These are phyloP conservation scores for Scomber japonicus DNA, from an alignment of 2,113 vertebrate genomes.

Conservation along the genomic window DNA sequence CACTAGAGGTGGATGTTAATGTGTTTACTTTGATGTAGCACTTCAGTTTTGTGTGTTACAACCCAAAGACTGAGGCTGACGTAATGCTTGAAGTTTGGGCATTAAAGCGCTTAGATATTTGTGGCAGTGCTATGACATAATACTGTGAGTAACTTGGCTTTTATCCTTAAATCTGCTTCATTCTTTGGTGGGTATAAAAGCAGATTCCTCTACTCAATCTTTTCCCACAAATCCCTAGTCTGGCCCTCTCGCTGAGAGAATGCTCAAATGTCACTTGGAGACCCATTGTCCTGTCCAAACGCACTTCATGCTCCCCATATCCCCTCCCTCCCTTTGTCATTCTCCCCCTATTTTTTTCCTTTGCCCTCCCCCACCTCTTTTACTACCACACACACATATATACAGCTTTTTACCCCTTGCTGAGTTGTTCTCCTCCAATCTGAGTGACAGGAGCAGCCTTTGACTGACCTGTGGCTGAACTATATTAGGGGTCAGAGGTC, in stretches of 20 bases:
- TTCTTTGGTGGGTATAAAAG: constrained; percentile 13
- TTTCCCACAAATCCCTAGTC: constrained; percentile 28
- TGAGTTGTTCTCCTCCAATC: constrained; percentile 33
- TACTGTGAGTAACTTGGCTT: constrained; percentile 39
- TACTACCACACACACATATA: neutral
- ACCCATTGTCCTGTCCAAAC: constrained; percentile 67
- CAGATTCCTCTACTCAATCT: constrained; percentile 35
- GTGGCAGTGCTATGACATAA: constrained; percentile 52
- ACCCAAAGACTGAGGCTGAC: constrained; percentile 20
- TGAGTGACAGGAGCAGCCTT: constrained; percentile 77
- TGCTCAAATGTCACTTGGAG: constrained; percentile 59
- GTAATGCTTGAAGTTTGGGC: constrained; percentile 29
- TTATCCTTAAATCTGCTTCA: constrained; percentile 31
- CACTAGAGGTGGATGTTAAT: neutral
- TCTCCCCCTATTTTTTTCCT: neutral
- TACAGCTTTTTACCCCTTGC: constrained; percentile 15
- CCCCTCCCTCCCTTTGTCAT: constrained; percentile 49
- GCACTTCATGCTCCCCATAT: constrained; percentile 59
- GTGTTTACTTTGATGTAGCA: neutral
- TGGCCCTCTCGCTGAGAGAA: constrained; percentile 23
- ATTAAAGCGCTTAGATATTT: constrained; percentile 34
- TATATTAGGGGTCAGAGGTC: constrained; percentile 64
- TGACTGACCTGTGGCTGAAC: constrained; percentile 78
- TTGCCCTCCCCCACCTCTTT: constrained; percentile 34
- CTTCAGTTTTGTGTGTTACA: neutral